These are phyloP conservation scores for Bagarius yarrelli DNA, from an alignment of 2,113 vertebrate genomes.

Conservation along the genomic window DNA sequence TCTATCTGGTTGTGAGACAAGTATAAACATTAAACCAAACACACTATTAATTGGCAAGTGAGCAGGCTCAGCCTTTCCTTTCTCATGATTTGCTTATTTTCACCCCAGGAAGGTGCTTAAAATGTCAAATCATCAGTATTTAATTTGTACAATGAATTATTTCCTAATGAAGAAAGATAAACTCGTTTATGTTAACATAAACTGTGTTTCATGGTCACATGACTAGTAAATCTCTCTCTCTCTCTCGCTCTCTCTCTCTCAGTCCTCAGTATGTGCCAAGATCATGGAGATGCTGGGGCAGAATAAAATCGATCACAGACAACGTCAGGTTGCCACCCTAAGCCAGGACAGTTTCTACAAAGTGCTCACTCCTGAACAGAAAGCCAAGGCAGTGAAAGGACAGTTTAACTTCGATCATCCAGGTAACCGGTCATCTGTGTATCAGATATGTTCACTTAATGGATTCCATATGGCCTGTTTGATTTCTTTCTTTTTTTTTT, in stretches of 20 bases:
- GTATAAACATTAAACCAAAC: neutral
- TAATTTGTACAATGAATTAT: too few relatives aligned
- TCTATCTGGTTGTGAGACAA: neutral
- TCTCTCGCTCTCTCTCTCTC: neutral
- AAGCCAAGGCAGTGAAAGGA: constrained; percentile 90
- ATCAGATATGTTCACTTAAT: neutral
- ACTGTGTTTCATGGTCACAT: neutral
- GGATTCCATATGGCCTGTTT: neutral
- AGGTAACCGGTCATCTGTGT: constrained; percentile 66
- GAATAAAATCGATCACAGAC: constrained; percentile 91
- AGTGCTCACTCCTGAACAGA: constrained; percentile 91
- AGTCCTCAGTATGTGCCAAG: constrained; percentile 95
- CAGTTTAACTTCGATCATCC: constrained; percentile 99
- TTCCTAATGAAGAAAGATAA: too few relatives aligned
- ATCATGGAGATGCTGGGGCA: constrained; percentile 96
- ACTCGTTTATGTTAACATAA: too few relatives aligned
- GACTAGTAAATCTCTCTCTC: neutral
- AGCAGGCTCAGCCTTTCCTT: too few relatives aligned
- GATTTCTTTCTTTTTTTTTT: neutral
- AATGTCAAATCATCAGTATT: too few relatives aligned
- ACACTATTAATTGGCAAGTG: too few relatives aligned
- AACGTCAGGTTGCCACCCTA: constrained; percentile 94
- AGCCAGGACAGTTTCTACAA: constrained; percentile 98
- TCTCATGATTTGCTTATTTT: too few relatives aligned
- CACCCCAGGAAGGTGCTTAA: too few relatives aligned